A percentile compares a stretch with the other conserved stretches of the same genome.
phyloP scores from a whole-genome alignment of 2,113 vertebrate species.

The Brachyhypopomus occidentalis region DNA sequence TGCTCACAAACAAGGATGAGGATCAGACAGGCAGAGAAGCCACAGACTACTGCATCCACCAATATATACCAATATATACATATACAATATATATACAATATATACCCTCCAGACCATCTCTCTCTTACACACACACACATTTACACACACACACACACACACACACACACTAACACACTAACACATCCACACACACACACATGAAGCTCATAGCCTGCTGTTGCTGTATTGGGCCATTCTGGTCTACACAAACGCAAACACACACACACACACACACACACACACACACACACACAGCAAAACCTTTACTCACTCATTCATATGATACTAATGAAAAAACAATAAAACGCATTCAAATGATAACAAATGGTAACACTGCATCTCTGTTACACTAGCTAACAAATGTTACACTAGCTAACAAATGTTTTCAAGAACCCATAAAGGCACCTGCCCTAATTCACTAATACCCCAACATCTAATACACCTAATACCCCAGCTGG shows the following conservation, averaged over 20 bases:
- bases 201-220: neutral
- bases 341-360: neutral
- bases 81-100: no score
- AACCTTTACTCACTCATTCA: neutral
- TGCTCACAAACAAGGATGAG: neutral
- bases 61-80: no score
- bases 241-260: neutral
- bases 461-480: no score
- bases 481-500: no score
- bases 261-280: neutral
- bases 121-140: constrained; percentile 8
- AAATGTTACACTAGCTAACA: no score
- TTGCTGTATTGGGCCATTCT: neutral
- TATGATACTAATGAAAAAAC: neutral
- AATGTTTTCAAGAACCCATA: no score
- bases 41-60: neutral
- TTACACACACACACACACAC: neutral
- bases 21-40: constrained; percentile 21
- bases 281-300: neutral
- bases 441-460: no score
- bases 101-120: constrained; percentile 6
- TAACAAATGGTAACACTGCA: no score
- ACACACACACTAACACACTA: constrained; percentile 6
- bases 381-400: no score
- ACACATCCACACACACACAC: constrained; percentile 13